Percentiles rank a stretch among this genome's conserved stretches.
Conservation (phyloP, 2,888 invertebrate genomes). For the Rhopalosiphum nymphaeae region DNA sequence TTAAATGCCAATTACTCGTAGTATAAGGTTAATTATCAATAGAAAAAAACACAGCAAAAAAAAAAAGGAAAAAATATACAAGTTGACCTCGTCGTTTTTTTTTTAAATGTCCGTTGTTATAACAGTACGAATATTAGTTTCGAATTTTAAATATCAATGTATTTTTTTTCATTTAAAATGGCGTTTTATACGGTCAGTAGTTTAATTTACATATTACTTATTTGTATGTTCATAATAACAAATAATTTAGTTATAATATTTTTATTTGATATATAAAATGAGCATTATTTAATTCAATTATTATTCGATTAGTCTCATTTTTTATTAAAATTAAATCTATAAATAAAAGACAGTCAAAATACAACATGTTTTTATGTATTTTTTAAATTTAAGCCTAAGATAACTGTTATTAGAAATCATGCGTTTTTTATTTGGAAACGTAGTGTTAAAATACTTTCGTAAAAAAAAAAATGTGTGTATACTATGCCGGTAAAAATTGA, state of each 20-base stretch:
- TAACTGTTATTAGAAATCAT: background rate
- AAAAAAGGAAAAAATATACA: background rate
- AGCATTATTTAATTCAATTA: background rate
- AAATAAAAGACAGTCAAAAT: background rate
- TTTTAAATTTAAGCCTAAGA: background rate
- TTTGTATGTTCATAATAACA: background rate
- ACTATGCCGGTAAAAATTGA: too few species aligned
- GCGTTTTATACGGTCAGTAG: slow-evolving; percentile 25
- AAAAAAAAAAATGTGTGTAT: too few species aligned
- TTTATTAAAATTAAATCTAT: background rate
- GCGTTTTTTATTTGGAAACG: background rate
- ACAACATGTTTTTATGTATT: background rate
- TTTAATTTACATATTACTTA: background rate
- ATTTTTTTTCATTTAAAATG: background rate
- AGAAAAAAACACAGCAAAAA: background rate
- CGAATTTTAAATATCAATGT: slow-evolving; percentile 46
- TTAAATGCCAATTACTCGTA: background rate
- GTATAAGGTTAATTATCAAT: slow-evolving; percentile 36
- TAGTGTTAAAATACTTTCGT: background rate
- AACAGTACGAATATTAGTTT: background rate
- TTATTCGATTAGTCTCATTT: background rate
- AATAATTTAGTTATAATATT: background rate
- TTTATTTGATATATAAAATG: background rate
- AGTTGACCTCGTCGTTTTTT: slow-evolving; percentile 26
- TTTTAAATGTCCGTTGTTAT: background rate